phyloP scores from a whole-genome alignment of 1,140 invertebrate genomes.

The Apolygus lucorum region DNA sequence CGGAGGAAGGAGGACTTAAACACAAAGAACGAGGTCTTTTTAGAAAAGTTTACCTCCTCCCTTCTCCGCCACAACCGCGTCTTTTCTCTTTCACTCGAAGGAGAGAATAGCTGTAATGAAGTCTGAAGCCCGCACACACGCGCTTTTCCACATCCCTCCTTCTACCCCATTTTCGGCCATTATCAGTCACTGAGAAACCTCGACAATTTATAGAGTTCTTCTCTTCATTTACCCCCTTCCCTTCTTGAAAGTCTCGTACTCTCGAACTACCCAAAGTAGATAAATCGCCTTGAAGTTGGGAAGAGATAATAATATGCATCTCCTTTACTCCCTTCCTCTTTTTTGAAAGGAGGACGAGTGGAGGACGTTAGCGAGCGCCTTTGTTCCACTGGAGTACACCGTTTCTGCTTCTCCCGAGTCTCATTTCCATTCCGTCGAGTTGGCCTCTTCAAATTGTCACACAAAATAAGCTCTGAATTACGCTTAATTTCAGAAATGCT shows the following conservation, averaged over 20 bases:
- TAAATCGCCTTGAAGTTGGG: neutral
- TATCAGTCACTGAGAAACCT: neutral
- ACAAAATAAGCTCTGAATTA: too few species aligned
- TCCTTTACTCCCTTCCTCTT: neutral
- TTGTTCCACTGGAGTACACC: too few species aligned
- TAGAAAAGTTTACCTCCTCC: neutral
- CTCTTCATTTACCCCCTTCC: neutral
- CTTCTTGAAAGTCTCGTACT: neutral
- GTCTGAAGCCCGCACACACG: neutral
- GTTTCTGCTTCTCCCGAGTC: too few species aligned
- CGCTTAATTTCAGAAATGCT: too few species aligned
- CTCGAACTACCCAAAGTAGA: neutral
- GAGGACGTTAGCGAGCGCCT: neutral
- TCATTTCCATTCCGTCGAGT: too few species aligned
- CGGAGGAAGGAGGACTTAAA: too few species aligned
- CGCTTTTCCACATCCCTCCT: neutral
- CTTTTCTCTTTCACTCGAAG: neutral
- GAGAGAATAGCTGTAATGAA: conserved; percentile 1
- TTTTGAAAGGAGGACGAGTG: neutral
- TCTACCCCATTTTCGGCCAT: neutral
- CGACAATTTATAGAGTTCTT: neutral
- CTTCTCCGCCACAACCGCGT: neutral
- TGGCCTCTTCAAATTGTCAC: too few species aligned
- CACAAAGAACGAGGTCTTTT: neutral
- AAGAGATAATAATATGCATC: neutral